phyloP scores from a whole-genome alignment of 2,113 vertebrate species.

The Phylloscopus whistleri region DNA sequence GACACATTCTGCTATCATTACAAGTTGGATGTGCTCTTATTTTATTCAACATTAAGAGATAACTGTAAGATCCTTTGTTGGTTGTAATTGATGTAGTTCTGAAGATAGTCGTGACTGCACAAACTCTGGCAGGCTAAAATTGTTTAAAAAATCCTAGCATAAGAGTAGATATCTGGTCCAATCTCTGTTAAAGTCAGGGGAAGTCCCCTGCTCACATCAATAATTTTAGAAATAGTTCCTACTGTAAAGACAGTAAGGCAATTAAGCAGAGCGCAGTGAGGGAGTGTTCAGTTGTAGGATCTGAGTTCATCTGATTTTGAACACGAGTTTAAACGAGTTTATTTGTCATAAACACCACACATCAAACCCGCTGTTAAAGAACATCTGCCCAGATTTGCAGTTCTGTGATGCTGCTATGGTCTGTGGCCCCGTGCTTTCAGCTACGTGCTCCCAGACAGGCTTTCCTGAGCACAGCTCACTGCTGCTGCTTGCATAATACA shows the following conservation, averaged over 20 bases:
- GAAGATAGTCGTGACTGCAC: not conserved
- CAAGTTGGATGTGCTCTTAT: not conserved
- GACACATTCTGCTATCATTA: not conserved
- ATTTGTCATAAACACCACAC: not conserved
- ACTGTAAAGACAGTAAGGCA: not conserved
- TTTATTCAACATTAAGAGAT: not conserved
- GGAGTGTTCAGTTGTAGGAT: not conserved
- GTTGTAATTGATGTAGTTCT: not conserved
- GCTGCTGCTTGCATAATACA: not conserved
- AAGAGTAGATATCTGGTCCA: not conserved
- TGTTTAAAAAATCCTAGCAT: not conserved
- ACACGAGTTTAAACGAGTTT: not conserved
- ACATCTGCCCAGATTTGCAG: not conserved
- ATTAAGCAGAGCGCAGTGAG: not conserved
- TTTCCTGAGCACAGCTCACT: not conserved
- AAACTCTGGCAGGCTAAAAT: not conserved
- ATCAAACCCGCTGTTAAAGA: constrained; percentile 14
- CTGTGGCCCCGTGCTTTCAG: not conserved
- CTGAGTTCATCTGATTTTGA: not conserved
- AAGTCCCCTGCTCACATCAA: not conserved
- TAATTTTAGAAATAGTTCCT: not conserved
- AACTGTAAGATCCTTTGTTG: not conserved
- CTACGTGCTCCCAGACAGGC: not conserved
- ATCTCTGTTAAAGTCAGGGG: not conserved
- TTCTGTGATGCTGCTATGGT: not conserved